Evolutionary conservation across 2,113 vertebrate genomes (phyloP).

Genomic region (Ptychochromis oligacanthus): DNA sequence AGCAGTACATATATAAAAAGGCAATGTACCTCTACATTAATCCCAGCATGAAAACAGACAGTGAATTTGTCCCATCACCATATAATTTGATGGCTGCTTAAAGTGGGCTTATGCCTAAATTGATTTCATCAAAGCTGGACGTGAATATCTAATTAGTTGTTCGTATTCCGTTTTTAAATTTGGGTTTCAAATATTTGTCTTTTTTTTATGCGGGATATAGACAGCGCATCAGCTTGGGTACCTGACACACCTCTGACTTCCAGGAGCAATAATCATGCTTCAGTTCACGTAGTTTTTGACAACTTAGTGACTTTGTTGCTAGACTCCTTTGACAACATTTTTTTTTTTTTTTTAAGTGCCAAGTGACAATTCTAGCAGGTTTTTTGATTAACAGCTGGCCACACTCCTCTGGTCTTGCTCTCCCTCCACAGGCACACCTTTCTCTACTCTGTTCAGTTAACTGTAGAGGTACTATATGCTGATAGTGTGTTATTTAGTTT

Average conservation of each 20-base stretch:
- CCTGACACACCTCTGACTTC: background rate
- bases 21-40: background rate
- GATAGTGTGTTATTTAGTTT: background rate
- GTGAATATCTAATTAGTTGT: background rate
- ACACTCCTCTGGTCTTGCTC: background rate
- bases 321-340: background rate
- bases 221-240: background rate
- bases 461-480: background rate
- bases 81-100: background rate
- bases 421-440: background rate
- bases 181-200: fast-evolving
- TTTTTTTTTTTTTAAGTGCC: too few species aligned
- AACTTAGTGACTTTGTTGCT: background rate
- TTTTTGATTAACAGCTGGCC: background rate
- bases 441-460: background rate
- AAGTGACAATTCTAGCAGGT: background rate
- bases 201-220: background rate
- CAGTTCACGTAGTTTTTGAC: background rate
- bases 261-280: background rate
- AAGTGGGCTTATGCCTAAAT: background rate
- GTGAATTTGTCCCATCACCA: background rate
- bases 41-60: background rate
- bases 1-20: conserved; percentile 22
- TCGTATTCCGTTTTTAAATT: background rate
- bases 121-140: too few species aligned